These are phyloP conservation scores for Globodera ellingtonae DNA, from an alignment of 1,140 invertebrate genomes.

Conservation along the genomic window DNA sequence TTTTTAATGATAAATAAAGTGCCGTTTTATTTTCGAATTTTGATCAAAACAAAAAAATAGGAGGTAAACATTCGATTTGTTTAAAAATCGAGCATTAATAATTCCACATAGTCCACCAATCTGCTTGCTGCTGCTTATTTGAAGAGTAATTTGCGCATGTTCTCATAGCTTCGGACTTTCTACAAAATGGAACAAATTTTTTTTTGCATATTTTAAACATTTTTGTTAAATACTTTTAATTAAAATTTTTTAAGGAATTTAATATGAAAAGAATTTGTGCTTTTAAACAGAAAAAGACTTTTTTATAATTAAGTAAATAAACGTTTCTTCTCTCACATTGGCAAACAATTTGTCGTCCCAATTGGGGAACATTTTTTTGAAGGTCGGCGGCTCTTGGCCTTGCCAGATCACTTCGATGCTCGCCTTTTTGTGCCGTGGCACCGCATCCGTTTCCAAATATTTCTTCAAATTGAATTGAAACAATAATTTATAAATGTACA, in stretches of 20 bases:
- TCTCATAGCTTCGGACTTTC: slow-evolving; percentile 45
- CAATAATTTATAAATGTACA: not conserved
- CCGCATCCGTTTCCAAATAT: slow-evolving; percentile 52
- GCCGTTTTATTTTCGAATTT: too few relatives aligned
- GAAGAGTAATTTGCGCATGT: slow-evolving; percentile 62
- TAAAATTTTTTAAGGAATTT: too few relatives aligned
- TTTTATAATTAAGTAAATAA: slow-evolving; percentile 30
- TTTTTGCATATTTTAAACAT: too few relatives aligned
- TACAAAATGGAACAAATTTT: not conserved
- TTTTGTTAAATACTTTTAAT: too few relatives aligned
- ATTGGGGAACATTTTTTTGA: slow-evolving; percentile 62
- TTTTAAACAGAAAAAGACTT: slow-evolving; percentile 1
- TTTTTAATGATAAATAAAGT: too few relatives aligned
- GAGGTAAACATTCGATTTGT: not conserved
- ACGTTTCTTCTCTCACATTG: slow-evolving; percentile 38
- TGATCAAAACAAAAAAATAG: not conserved
- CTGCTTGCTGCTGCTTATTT: slow-evolving; percentile 20
- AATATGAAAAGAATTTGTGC: not conserved
- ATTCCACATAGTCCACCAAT: too few relatives aligned
- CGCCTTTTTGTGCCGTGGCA: slow-evolving; percentile 59
- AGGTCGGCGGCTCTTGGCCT: slow-evolving; percentile 58
- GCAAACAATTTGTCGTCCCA: slow-evolving; percentile 63
- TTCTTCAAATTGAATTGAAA: slow-evolving; percentile 37
- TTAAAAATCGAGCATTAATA: too few relatives aligned
- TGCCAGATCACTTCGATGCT: slow-evolving; percentile 57